Percentiles rank a stretch among this genome's conserved stretches.
phyloP scores from a whole-genome alignment of 1,140 invertebrate genomes.

The Gonioctena quinquepunctata region DNA sequence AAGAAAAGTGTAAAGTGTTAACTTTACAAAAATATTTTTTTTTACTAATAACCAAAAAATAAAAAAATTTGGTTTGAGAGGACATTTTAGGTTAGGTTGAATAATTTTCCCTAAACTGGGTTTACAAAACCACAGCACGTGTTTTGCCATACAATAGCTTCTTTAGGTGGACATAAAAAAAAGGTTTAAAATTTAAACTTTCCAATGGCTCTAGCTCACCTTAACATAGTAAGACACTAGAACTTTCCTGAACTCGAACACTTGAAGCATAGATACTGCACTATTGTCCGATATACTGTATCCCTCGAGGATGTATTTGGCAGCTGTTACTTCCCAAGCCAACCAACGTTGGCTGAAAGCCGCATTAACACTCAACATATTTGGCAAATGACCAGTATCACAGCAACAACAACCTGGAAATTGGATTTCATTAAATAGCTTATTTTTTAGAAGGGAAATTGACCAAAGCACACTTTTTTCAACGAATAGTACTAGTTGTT shows the following conservation, averaged over 20 bases:
- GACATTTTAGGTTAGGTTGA: no score
- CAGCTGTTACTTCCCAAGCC: constrained; percentile 94
- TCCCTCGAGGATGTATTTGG: constrained; percentile 96
- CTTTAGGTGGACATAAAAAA: no score
- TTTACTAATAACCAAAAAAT: no score
- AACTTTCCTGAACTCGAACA: constrained; percentile 95
- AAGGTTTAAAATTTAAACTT: no score
- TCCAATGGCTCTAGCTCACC: no score
- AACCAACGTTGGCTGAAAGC: constrained; percentile 97
- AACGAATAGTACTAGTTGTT: neutral
- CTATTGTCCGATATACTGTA: constrained; percentile 98
- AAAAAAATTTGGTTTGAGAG: neutral
- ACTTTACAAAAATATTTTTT: no score
- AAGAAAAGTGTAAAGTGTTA: no score
- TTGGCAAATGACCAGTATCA: constrained; percentile 88
- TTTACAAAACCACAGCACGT: no score
- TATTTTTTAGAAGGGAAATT: no score
- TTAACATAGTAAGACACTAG: constrained; percentile 98
- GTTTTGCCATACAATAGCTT: no score
- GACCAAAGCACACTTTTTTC: neutral
- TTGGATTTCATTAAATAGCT: neutral
- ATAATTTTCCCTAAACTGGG: no score
- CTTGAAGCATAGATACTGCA: constrained; percentile 94
- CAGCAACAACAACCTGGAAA: constrained; percentile 80
- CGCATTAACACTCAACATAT: constrained; percentile 90